Evolutionary conservation across 2,888 invertebrate genomes (phyloP).

Genomic region (Vanessa cardui): DNA sequence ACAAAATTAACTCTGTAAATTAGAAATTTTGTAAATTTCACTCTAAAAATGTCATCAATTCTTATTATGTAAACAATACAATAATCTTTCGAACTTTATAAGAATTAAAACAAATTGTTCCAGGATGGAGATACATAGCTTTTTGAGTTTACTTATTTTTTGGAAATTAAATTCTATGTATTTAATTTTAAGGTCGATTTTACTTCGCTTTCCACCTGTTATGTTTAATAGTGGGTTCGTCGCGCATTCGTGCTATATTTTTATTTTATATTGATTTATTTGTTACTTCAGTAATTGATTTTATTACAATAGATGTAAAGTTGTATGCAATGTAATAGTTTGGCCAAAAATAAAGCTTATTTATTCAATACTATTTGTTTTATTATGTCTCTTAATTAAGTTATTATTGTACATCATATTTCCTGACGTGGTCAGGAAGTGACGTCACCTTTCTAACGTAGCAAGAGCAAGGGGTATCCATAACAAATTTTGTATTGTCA

Average conservation of each 20-base stretch:
- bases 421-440: too few species aligned
- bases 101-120: background rate
- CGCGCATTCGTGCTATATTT: constrained; percentile 45
- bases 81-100: background rate
- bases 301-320: constrained; percentile 63
- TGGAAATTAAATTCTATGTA: constrained; percentile 20
- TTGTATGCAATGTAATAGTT: constrained; percentile 78
- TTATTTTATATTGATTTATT: constrained; percentile 53
- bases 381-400: constrained; percentile 9
- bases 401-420: too few species aligned
- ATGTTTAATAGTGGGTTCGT: constrained; percentile 23
- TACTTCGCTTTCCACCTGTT: constrained; percentile 23
- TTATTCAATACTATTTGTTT: constrained; percentile 60
- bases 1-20: too few species aligned
- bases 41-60: background rate
- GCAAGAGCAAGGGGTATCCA: too few species aligned
- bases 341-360: constrained; percentile 83
- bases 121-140: background rate
- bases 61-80: background rate
- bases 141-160: background rate
- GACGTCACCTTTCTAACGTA: too few species aligned
- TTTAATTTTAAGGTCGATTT: background rate
- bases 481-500: too few species aligned
- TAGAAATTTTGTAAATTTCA: too few species aligned
- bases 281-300: constrained; percentile 53